Base-by-base conservation (phyloP, 1,140 invertebrate genomes). In the Metopolophium dirhodum region DNA sequence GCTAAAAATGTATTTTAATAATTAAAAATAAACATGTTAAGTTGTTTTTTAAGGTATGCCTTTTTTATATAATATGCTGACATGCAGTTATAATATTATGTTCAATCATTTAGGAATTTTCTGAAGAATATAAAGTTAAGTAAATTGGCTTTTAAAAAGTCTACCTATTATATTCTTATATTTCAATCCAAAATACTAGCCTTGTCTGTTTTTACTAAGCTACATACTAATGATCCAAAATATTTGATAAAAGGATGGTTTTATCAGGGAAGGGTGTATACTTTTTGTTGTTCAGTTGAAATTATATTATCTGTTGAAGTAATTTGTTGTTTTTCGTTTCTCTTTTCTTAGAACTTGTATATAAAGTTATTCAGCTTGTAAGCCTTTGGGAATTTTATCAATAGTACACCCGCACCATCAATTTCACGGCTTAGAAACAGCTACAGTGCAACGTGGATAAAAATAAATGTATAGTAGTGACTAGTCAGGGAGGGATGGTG, bases 371-470 rank as follows among this genome's bases (percentile, higher is more conserved):
- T 54, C 51, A 37, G 37, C 51, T 89, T 3, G 49, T 37, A 57
- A 37, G 57, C 49, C 35, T 57, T 89, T 41, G n/a, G 88, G 51
- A 57, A 54, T 89, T 57, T 57, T 26, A 89, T 89, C 88, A 54
- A 89, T 89, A 54, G 49, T 26, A 89, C 35, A 54, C 88, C 22
- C 49, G 11, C n/a, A 54, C 22, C 35, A 57, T 89, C n/a, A 89
- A 89, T 51, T 54, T 54, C 49, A 37, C 7, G 20, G 87, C 37
- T 89, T 89, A 8, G 4, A 37, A 35, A 35, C 49, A 89, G 37
- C 26, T 30, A n/a, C 45, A n/a, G 3, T 9, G n/a, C 18, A 18
- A 49, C 47, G 30, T 20, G 86, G 14, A 20, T 22, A 88, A n/a
- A 30, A 49, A 88, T 7, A 88, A 49, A 88, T 88, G 45, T 49